A percentile compares a stretch with the other conserved stretches of the same genome.
phyloP scores from a whole-genome alignment of 1,140 invertebrate species.

The Cheumatopsyche charites region DNA sequence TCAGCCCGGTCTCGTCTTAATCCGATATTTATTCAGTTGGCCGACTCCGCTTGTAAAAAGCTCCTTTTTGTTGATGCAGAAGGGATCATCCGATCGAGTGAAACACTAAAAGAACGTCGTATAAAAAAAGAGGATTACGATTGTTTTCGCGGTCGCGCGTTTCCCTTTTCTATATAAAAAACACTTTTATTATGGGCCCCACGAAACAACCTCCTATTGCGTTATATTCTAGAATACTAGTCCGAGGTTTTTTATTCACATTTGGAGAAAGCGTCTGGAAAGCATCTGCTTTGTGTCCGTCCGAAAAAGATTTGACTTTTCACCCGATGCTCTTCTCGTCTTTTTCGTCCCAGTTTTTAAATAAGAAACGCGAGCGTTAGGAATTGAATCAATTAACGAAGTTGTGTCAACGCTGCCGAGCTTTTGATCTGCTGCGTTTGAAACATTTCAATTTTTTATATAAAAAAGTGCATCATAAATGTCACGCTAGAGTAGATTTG shows the following conservation, averaged over 20 bases:
- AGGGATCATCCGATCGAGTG: conserved; percentile 10
- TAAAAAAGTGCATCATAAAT: no score
- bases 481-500: no score
- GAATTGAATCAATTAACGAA: conserved; percentile 18
- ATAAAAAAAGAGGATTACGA: conserved; percentile 21
- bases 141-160: conserved; percentile 14
- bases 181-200: neutral
- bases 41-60: neutral
- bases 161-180: neutral
- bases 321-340: neutral
- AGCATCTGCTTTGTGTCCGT: conserved; percentile 14
- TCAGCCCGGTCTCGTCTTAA: neutral
- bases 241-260: neutral
- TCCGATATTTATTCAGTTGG: conserved; percentile 10
- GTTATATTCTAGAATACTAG: no score
- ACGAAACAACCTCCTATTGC: no score
- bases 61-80: neutral
- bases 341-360: conserved; percentile 5
- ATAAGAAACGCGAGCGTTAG: no score
- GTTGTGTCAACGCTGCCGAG: neutral
- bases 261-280: neutral
- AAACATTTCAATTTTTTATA: no score
- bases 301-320: conserved; percentile 11
- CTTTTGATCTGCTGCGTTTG: neutral
- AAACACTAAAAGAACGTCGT: conserved; percentile 17